Base-by-base conservation (phyloP, 2,797 vertebrate species). In the Malurus leucopterus region DNA sequence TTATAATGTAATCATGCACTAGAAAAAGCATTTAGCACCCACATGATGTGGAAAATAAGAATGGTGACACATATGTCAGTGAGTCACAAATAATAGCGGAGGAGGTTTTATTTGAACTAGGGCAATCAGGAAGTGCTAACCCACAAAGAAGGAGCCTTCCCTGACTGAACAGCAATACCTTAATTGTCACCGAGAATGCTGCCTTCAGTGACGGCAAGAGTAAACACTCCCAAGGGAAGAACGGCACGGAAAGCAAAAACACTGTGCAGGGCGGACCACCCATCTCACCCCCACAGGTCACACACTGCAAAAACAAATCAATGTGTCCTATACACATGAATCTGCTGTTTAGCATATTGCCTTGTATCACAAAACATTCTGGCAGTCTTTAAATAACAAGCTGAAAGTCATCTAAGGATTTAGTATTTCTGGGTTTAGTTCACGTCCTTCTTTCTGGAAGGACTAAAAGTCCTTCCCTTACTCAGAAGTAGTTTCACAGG, bases 81-180 rank as follows among this genome's bases (percentile, higher is more conserved):
- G 91, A 94, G 68, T 92, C 89, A 92, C 36, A 90, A 84, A 41
- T 67, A 92, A 80, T 20, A 71, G 36, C 3, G 9, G 29, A 89
- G 34, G 79, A 93, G n/a, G 50, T 83, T 84, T 65, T 78, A 73
- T 59, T 47, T 78, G 34, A 88, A 88, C 29, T 86, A 78, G 72
- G 47, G 29, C 59, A 86, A 69, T 64, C 41, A 73, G 81, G 71
- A 93, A 91, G 53, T 73, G 23, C 36, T 88, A 89, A 55, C 65
- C 55, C 55, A 86, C 16, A 83, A 0, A 59, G 47, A 61, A 87
- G 16, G 27, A 54, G 43, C n/a, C 65, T 75, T 82, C 47, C 53
- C 54, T 59, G 43, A 57, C 30, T 38, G 30, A 85, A 29, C 20
- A 74, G 71, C 43, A 76, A 34, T 16, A 84, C 11, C 8, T 74